Conservation (phyloP, 2,888 invertebrate species). For the Antitype chi region DNA sequence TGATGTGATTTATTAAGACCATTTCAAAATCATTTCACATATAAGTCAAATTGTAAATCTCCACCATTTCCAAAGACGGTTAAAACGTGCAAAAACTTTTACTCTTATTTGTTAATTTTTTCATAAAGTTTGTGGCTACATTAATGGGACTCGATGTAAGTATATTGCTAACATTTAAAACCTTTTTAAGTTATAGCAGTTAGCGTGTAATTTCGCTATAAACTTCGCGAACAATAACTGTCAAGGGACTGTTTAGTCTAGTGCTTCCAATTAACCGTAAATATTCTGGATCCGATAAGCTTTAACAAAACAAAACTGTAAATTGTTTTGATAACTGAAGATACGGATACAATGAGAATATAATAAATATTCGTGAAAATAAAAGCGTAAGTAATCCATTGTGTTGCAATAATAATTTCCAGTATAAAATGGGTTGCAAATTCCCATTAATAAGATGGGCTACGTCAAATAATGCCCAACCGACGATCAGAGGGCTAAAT, state of each 20-base stretch:
- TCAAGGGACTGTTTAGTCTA: not conserved
- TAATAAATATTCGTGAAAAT: not conserved
- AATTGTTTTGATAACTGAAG: slow-evolving; percentile 11
- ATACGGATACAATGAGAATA: not conserved
- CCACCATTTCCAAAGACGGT: not conserved
- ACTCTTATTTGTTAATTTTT: not conserved
- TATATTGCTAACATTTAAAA: slow-evolving; percentile 19
- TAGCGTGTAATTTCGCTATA: slow-evolving; percentile 11
- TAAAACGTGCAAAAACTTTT: not conserved
- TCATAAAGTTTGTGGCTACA: slow-evolving; percentile 29
- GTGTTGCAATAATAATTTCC: not conserved
- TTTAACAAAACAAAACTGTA: slow-evolving; percentile 6
- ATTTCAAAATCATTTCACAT: too few species aligned
- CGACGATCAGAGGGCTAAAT: too few species aligned
- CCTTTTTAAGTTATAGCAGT: slow-evolving; percentile 11
- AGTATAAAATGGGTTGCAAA: not conserved
- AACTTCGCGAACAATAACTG: not conserved
- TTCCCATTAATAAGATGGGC: not conserved
- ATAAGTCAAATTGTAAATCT: too few species aligned
- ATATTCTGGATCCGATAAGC: not conserved
- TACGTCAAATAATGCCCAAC: not conserved
- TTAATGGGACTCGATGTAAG: slow-evolving; percentile 11
- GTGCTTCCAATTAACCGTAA: not conserved
- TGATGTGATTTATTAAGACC: not conserved
- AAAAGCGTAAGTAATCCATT: not conserved